Evolutionary conservation across 2,888 invertebrate genomes (phyloP), one percentile per base, ranked within the genome.

Genomic region (Gari tellinella): DNA sequence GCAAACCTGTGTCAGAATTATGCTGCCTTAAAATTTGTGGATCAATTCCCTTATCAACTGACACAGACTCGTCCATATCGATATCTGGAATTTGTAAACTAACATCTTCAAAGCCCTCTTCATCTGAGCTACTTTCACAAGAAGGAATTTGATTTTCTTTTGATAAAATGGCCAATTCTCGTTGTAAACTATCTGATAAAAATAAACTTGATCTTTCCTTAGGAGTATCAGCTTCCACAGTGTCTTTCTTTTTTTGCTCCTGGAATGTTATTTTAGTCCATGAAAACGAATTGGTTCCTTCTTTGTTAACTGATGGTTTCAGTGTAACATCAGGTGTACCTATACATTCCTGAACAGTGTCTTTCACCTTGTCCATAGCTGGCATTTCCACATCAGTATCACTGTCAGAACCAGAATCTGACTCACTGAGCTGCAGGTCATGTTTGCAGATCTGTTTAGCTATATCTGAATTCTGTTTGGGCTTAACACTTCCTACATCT

Each of bases 381-480:
- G 25, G 23, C 14, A 12, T 7, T 51, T 21, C 15, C 8, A 2
- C 2, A 25, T 51, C 25, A n/a, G 15, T 26, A 2, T 12, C 51
- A 14, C 12, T 41, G 23, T 43, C 21, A 14, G 49, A 19, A 26
- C 45, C 57, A 12, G 45, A 46, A 2, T 58, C 57, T 17, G 17
- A n/a, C 1, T 58, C 57, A 58, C 57, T 58, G 10, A 58, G 46
- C 12, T 46, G 25, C 25, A 58, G 31, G 1, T 58, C 57, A 17
- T 25, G 45, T 8, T 31, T 21, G 31, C 45, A 45, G 14, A 14
- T 31, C 40, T 25, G 45, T 17, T 46, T 46, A 17, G 26, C 31
- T 12, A 19, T n/a, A 26, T 4, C 43, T 23, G 23, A 41, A 14
- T 41, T 43, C 41, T 41, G 23, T 3, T 41, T 4, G 19, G 19